Evolutionary conservation across 2,113 vertebrate species (phyloP).

Genomic region (Halichoeres trimaculatus): DNA sequence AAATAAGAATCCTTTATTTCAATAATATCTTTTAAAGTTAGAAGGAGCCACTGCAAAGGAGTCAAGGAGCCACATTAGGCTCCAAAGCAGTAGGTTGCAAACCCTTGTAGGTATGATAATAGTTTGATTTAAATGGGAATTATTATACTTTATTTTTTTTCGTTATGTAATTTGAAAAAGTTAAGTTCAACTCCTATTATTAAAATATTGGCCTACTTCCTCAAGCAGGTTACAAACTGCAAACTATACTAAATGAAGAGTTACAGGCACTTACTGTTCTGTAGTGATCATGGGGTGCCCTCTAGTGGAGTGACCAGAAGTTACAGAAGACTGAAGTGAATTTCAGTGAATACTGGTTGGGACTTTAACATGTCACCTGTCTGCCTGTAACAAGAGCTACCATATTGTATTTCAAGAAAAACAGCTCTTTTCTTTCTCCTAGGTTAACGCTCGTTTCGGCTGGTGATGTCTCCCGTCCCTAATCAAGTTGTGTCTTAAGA

Average conservation of each 20-base stretch:
- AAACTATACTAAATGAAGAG: too few relatives aligned
- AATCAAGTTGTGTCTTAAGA: accelerated
- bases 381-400: background rate
- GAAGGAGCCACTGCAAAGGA: too few relatives aligned
- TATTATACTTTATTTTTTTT: too few relatives aligned
- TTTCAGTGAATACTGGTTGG: background rate
- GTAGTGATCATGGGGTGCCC: conserved; percentile 24
- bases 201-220: too few relatives aligned
- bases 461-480: background rate
- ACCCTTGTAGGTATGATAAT: too few relatives aligned
- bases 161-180: too few relatives aligned
- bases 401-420: background rate
- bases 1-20: too few relatives aligned
- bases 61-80: too few relatives aligned
- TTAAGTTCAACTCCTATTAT: too few relatives aligned
- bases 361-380: background rate
- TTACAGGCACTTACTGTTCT: background rate
- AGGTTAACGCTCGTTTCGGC: background rate
- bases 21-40: too few relatives aligned
- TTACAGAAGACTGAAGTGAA: background rate
- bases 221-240: too few relatives aligned
- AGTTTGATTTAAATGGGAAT: background rate
- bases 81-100: too few relatives aligned
- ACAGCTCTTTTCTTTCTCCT: background rate
- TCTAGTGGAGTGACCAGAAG: conserved; percentile 34